Base-by-base conservation (phyloP, 35 echinoderm and acorn worm genomes). In the Holothuria glaberrima region DNA sequence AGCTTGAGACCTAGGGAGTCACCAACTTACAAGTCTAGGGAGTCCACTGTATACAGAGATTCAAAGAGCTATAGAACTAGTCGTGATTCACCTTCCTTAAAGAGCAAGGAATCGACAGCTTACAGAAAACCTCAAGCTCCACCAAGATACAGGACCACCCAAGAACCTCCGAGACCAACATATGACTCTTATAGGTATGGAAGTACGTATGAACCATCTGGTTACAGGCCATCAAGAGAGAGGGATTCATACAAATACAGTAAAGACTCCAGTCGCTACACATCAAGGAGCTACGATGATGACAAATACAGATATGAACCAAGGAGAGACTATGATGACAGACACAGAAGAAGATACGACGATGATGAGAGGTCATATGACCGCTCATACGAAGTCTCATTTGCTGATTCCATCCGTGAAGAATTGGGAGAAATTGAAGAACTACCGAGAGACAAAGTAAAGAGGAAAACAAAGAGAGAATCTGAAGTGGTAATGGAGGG, bases 401-500 rank as follows among this genome's bases (percentile, higher is more conserved):
- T 87, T 50, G 85, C 32, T 5, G 73, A 90, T 29, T 80, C 71
- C 1, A 90, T 63, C 28, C 13, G 58, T 14, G 89, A 80, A 68
- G 74, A 80, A 82, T 36, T 79, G 26, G 74, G 74, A 80, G 74
- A 80, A 36, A 87, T 87, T 7, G 85, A 71, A 31, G 80, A 84
- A 61, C 30, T 84, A 9, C 80, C 80, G 0, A 18, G 69, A 75
- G 80, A 90, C 28, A 34, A 62, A 67, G 60, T 65, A 58, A 78
- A 29, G 34, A 92, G 25, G 71, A 83, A 79, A 32, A 57, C 46
- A 16, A 88, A 77, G 60, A 83, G 67, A 54, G 86, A 74, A 68
- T 91, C 89, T 19, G 92, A 94, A 2, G 44, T 35, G 30, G 71
- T 87, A 33, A 59, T 60, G 20, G 86, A 28, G 12, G 93, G 97